Evolutionary conservation across 2,888 invertebrate species (phyloP), one percentile per base, ranked within the genome.

Genomic region (Melanostoma scalare): DNA sequence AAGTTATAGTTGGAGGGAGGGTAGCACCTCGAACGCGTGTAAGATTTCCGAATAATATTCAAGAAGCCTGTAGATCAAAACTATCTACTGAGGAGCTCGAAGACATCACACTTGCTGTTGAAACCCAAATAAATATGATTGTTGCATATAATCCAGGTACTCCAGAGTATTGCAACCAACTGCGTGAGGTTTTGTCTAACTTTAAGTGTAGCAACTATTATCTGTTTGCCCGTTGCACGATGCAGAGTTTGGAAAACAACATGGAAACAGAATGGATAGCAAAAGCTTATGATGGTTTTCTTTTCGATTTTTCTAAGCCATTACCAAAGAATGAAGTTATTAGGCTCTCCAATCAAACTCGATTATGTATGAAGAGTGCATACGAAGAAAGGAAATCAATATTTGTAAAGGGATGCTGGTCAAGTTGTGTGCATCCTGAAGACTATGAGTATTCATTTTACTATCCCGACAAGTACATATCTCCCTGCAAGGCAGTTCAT

Each of bases 41-140:
- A 3, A 85, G 87, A 2, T 89, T 90, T 8, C 90, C 90, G 0
- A 44, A 77, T 0, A 81, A 86, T 20, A 89, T 89, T 55, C 9
- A 76, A 20, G 35, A 33, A 35, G 35, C 46, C 0, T 30, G 86
- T 2, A 20, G 20, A 20, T 85, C 63, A 69, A 86, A 85, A 3
- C 35, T 90, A 3, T 90, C 90, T 1, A 82, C 88, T 30, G 91
- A 91, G 82, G 90, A 91, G 63, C 75, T 90, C 0, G 90, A 90
- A 75, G 90, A 90, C 48, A 69, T 90, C 3, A 89, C 89, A 0
- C 90, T 91, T 72, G 88, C 88, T 20, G 86, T 87, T 3, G 89
- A 88, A 36, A 87, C 88, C 31, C 88, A 89, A n/a, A 86, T 90
- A 4, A 88, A 88, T 65, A 87, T 89, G 8, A 72, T 90, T 6